Percentiles rank a stretch among this genome's conserved stretches.
These are phyloP conservation scores for Gyrodactylus salaris DNA, from an alignment of 1,140 invertebrate genomes.

Conservation along the genomic window DNA sequence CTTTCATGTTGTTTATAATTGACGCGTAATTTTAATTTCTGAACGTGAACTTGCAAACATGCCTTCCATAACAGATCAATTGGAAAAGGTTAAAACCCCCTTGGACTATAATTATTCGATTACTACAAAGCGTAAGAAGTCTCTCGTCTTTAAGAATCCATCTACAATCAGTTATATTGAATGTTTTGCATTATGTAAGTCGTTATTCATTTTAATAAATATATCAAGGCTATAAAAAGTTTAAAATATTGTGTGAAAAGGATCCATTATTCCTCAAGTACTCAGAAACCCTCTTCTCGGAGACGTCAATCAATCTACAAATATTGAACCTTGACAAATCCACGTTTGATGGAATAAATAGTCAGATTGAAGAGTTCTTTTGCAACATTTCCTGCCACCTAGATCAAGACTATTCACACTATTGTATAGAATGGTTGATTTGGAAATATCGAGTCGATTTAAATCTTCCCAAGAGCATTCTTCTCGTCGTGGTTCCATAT, in stretches of 20 bases:
- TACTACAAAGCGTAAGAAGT: neutral
- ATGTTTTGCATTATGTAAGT: neutral
- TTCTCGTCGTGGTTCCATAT: neutral
- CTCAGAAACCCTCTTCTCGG: neutral
- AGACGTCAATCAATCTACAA: neutral
- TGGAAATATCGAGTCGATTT: neutral
- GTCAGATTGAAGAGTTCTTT: neutral
- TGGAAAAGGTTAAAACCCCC: neutral
- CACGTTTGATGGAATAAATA: neutral
- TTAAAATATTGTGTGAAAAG: neutral
- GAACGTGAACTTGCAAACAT: neutral
- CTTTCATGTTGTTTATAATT: too few species aligned
- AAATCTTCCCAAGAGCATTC: neutral
- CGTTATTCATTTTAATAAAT: neutral
- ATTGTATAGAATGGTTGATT: neutral
- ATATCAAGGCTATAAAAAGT: neutral
- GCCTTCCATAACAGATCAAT: neutral
- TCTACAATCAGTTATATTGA: neutral
- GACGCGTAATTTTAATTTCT: neutral
- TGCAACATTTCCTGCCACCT: neutral
- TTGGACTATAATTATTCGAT: neutral
- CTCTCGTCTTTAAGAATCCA: neutral
- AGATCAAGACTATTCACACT: neutral
- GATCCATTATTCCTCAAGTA: neutral
- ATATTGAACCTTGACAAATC: neutral